Base-by-base conservation (phyloP, 2,888 invertebrate species). In the Litoditis marina region DNA sequence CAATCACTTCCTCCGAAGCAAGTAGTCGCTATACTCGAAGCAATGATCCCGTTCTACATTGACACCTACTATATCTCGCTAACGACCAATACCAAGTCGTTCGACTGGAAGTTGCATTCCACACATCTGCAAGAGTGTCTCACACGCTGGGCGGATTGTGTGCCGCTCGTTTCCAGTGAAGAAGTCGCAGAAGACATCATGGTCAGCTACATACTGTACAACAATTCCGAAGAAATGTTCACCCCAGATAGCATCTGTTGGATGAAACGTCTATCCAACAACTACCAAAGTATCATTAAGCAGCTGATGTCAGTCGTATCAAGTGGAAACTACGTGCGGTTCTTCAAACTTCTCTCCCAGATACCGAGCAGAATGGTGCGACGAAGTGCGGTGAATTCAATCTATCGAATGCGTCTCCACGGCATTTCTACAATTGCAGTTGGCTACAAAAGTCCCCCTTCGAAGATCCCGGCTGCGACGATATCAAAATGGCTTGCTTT, bases 61-160 rank as follows among this genome's bases (percentile, higher is more conserved):
- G 68, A 66, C 30, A 62, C 73, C 0, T 64, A 69, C n/a, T 69
- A 58, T 42, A 11, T 46, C 1, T 69, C 69, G 46, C 60, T 58
- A 22, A 61, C 61, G 46, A 39, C 2, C 1, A 50, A 44, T 19
- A 61, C 62, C 51, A 55, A 31, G 6, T 63, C 65, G 13, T 73
- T 65, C 39, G 69, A 76, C 27, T 55, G 64, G 46, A 69, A 71
- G 42, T 39, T 76, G 16, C 76, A 76, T 39, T 62, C 62, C 11
- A 68, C 69, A 13, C 73, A 73, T 51, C 30, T 72, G 46, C 69
- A 72, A 47, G 76, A 76, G 36, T 76, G 76, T 50, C 69, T 71
- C 34, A 66, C 66, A 36, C 60, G 69, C 61, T 74, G 49, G 31
- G 13, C 19, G 2, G 13, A 42, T 36, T 42, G 44, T 27, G 19